A percentile compares a stretch with the other conserved stretches of the same genome.
Evolutionary conservation across 2,797 vertebrate genomes (phyloP).

Genomic region (Eptatretus atami): DNA sequence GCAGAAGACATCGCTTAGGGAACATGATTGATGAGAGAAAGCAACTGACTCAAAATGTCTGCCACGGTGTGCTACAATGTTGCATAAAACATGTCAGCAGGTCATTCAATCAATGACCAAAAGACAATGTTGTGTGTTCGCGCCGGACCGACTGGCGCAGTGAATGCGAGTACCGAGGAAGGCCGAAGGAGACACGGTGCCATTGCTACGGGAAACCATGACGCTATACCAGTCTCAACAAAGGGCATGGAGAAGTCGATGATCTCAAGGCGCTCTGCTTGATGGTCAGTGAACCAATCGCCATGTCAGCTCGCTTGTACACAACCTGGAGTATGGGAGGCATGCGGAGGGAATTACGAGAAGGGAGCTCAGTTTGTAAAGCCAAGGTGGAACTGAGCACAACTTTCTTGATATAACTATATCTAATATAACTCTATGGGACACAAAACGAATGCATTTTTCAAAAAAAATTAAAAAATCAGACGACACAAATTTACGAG

Average conservation of each 20-base stretch:
- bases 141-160: conserved; percentile 5
- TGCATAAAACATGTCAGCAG: not conserved
- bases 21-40: not conserved
- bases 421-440: too few relatives aligned
- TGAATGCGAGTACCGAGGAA: conserved; percentile 39
- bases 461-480: too few relatives aligned
- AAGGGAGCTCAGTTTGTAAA: too few relatives aligned
- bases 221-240: conserved; percentile 92
- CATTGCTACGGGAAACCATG: conserved; percentile 84
- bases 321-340: conserved; percentile 27
- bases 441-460: too few relatives aligned
- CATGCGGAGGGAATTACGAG: too few relatives aligned
- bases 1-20: not conserved
- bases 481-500: too few relatives aligned
- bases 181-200: conserved; percentile 74
- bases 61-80: not conserved
- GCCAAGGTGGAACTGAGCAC: too few relatives aligned
- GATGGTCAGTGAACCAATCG: conserved; percentile 89
- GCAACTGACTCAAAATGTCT: not conserved
- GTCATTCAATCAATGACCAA: not conserved
- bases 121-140: not conserved
- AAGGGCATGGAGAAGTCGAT: conserved; percentile 94
- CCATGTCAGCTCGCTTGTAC: conserved; percentile 79
- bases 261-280: conserved; percentile 90
- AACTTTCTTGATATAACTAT: too few relatives aligned